Base-by-base conservation (phyloP, 2,888 invertebrate species). In the Apodemia zela region DNA sequence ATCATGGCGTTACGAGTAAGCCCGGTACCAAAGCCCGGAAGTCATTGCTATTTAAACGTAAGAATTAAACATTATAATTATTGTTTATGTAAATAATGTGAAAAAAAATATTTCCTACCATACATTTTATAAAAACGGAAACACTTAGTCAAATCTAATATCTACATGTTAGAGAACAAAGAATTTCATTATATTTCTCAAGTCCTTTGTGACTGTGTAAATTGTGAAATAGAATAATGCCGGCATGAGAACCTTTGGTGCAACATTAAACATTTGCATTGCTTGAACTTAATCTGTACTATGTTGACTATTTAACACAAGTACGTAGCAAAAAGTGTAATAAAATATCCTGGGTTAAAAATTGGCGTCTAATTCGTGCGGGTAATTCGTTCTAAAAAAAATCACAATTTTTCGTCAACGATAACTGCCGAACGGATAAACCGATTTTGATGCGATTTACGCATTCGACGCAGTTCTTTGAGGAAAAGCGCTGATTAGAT, bases 161-260 rank as follows among this genome's bases (percentile, higher is more conserved):
- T 51, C 21, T 51, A 21, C 51, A 11, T 21, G 51, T 21, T 51
- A 51, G 51, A 51, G 51, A 51, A 51, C 51, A 51, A 21, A 51
- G 51, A 21, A 51, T 51, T 51, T 51, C 51, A 21, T 51, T 51
- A 51, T 47, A 47, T 51, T 51, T 51, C 51, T 51, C 21, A 51
- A 51, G 51, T 51, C 51, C 21, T 51, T 51, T 51, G 51, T 51
- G 38, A 51, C 51, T 21, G 11, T 21, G 51, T 51, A 51, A 51
- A 51, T 51, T 51, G 51, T 51, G 51, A 51, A 51, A 51, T 51
- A 51, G 21, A 51, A 51, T 51, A 51, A 51, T 51, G 18, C 51
- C n/a, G 21, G 51, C 51, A 51, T 51, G 51, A 18, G 51, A 51
- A 51, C 51, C 13, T 51, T 51, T 21, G 51, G 49, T 51, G 38